A percentile compares a stretch with the other conserved stretches of the same genome.
Conservation (phyloP, 2,113 vertebrate genomes). For the Mormoops blainvillei region DNA sequence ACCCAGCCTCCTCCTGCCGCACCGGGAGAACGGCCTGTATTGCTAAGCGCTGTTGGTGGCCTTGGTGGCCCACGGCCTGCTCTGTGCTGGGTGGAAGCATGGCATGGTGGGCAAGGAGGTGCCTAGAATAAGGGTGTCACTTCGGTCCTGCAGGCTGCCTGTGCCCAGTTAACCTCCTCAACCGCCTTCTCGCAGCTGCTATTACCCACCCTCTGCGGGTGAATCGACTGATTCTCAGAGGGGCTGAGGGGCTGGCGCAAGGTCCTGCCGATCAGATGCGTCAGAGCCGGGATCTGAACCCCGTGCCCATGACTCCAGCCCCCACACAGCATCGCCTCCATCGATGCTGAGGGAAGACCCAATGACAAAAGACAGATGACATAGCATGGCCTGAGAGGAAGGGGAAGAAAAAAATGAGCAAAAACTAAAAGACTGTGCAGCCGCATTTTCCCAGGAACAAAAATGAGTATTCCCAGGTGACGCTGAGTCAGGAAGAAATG, state of each 20-base stretch:
- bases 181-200: not conserved
- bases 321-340: fast-evolving
- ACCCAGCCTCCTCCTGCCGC: not conserved
- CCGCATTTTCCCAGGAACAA: not conserved
- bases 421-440: not conserved
- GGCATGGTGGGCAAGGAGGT: not conserved
- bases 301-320: not conserved
- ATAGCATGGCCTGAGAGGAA: not conserved
- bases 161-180: not conserved
- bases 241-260: not conserved
- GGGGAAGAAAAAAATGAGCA: not conserved
- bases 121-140: not conserved
- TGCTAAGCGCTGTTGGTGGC: not conserved
- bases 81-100: not conserved
- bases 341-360: not conserved
- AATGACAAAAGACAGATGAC: not conserved
- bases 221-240: not conserved
- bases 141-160: not conserved
- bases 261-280: not conserved
- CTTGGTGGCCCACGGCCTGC: not conserved
- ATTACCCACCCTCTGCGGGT: too few species aligned
- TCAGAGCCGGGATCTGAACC: not conserved
- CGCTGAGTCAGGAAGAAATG: not conserved
- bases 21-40: not conserved
- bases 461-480: not conserved